These are phyloP conservation scores for Enteromius anoplus DNA, from an alignment of 2,797 vertebrate species.

Conservation along the genomic window DNA sequence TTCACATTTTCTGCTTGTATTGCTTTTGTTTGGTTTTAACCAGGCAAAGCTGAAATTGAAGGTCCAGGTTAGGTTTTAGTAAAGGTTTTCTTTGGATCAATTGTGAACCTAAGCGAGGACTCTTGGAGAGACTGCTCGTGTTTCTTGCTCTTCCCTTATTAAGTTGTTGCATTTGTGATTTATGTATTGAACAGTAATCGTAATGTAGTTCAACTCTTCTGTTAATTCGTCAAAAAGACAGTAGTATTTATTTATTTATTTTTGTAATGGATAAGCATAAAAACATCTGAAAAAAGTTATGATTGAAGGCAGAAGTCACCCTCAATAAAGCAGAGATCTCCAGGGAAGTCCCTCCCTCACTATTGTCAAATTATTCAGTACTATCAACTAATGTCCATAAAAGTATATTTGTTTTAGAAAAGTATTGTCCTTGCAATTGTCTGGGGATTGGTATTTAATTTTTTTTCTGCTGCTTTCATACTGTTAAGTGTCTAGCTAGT, in stretches of 20 bases:
- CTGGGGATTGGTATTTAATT: neutral
- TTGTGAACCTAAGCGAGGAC: neutral
- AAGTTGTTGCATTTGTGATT: neutral
- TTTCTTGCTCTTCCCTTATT: neutral
- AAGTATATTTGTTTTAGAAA: conserved; percentile 1
- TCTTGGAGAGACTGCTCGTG: neutral
- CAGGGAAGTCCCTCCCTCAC: neutral
- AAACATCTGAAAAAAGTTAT: neutral
- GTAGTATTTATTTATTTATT: neutral
- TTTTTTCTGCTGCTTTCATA: neutral
- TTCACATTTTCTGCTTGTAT: neutral
- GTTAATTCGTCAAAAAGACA: neutral
- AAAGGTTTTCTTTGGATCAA: neutral
- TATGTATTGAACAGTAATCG: neutral
- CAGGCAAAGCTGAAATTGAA: neutral
- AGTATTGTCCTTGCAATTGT: neutral
- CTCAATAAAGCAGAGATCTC: neutral
- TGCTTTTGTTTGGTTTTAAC: neutral
- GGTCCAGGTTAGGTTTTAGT: neutral
- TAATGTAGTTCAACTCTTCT: neutral
- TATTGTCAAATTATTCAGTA: neutral
- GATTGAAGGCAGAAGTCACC: neutral
- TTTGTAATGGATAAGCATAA: neutral
- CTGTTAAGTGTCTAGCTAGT: neutral
- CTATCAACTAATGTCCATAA: neutral